phyloP scores from a whole-genome alignment of 2,113 vertebrate species.

The Brachyhypopomus occidentalis region DNA sequence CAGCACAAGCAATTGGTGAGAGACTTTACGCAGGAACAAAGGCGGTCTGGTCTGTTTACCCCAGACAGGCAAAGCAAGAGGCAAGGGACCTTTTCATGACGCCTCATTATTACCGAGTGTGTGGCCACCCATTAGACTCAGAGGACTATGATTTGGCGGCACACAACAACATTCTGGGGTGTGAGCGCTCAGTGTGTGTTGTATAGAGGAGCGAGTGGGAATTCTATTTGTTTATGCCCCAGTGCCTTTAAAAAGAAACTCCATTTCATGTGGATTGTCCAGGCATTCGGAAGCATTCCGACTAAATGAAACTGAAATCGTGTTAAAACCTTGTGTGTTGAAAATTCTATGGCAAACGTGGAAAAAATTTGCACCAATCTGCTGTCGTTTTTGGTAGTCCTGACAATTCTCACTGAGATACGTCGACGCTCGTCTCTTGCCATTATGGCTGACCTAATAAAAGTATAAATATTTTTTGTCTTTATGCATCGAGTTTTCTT shows the following conservation, averaged over 20 bases:
- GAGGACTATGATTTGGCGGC: conserved; percentile 40
- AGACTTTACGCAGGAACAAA: conserved; percentile 52
- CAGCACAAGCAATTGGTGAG: conserved; percentile 54
- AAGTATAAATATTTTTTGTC: conserved; percentile 32
- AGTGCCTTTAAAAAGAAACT: conserved; percentile 40
- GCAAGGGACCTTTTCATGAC: conserved; percentile 45
- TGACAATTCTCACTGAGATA: background rate
- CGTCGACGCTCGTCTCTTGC: background rate
- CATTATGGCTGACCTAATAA: conserved; percentile 18
- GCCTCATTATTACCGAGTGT: conserved; percentile 51
- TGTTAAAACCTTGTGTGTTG: background rate
- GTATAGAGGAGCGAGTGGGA: conserved; percentile 32
- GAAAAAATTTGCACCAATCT: too few relatives aligned
- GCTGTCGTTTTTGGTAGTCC: background rate
- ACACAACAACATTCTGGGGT: conserved; percentile 27
- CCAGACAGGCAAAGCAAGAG: conserved; percentile 20
- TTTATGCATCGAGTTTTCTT: background rate
- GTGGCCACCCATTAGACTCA: conserved; percentile 49
- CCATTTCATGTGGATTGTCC: conserved; percentile 24
- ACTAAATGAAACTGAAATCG: background rate
- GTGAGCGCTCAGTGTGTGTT: conserved; percentile 33
- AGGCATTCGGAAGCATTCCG: conserved; percentile 20
- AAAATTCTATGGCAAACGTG: background rate
- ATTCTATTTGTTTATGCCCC: conserved; percentile 50
- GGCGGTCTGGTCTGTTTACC: conserved; percentile 51